Evolutionary conservation across 2,797 vertebrate species (phyloP).

Genomic region (Huso huso): DNA sequence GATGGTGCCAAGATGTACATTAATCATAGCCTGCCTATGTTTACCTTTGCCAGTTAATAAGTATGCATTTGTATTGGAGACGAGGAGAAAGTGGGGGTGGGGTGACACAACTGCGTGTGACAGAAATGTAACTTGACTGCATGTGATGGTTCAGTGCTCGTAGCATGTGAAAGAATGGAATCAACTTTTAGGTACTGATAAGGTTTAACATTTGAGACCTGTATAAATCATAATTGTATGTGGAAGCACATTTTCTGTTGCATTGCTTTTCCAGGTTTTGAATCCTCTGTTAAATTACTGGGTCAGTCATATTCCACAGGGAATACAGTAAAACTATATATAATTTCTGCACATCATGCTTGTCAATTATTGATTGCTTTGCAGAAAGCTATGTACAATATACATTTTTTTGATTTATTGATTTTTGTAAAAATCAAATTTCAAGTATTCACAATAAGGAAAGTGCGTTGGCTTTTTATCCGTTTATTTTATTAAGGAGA

Average conservation of each 20-base stretch:
- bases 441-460: constrained; percentile 28
- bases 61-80: too few species aligned
- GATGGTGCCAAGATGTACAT: too few species aligned
- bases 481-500: constrained; percentile 32
- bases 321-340: background rate
- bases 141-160: constrained; percentile 28
- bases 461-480: constrained; percentile 20
- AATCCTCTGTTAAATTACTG: constrained; percentile 47
- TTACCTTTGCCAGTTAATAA: too few species aligned
- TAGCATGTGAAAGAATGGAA: constrained; percentile 5
- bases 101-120: constrained; percentile 12
- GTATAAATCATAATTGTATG: too few species aligned
- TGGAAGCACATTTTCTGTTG: too few species aligned
- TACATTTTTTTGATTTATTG: too few species aligned
- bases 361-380: background rate
- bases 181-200: constrained; percentile 29
- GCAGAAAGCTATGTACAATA: background rate
- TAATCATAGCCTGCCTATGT: too few species aligned
- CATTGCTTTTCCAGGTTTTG: too few species aligned
- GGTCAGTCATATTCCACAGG: constrained; percentile 29
- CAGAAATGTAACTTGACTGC: constrained; percentile 35
- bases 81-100: background rate
- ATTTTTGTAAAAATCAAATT: background rate
- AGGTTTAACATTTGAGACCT: constrained; percentile 41
- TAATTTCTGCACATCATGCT: background rate